These are phyloP conservation scores for Pheosia gnoma DNA, from an alignment of 2,888 invertebrate species.

Conservation along the genomic window DNA sequence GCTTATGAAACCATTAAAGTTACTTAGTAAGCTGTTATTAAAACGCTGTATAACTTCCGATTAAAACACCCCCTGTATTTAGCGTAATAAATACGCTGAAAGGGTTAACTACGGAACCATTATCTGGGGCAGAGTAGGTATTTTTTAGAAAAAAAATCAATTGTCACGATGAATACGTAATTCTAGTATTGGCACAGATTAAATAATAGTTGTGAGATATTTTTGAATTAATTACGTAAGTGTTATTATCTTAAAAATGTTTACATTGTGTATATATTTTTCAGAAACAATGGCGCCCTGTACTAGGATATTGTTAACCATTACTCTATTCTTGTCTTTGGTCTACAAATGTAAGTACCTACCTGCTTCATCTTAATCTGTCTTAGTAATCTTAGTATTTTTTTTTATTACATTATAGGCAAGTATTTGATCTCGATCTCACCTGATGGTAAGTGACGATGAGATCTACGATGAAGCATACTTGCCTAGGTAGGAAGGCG, in stretches of 20 bases:
- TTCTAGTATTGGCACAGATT: too few species aligned
- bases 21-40: neutral
- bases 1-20: neutral
- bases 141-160: too few species aligned
- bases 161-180: too few species aligned
- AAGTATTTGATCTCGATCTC: too few species aligned
- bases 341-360: conserved; percentile 57
- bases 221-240: too few species aligned
- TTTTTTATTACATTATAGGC: too few species aligned
- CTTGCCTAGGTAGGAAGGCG: too few species aligned
- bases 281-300: conserved; percentile 49
- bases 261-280: conserved; percentile 21
- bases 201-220: too few species aligned
- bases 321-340: conserved; percentile 47
- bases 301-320: conserved; percentile 31
- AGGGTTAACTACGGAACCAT: neutral
- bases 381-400: conserved; percentile 15
- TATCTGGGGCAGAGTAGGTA: neutral
- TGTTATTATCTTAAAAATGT: too few species aligned
- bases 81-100: neutral
- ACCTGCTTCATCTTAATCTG: neutral
- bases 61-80: neutral
- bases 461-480: too few species aligned
- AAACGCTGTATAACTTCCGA: conserved; percentile 2
- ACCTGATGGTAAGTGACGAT: too few species aligned